These are phyloP conservation scores for Volucella inanis DNA, from an alignment of 2,888 invertebrate genomes.

Conservation along the genomic window DNA sequence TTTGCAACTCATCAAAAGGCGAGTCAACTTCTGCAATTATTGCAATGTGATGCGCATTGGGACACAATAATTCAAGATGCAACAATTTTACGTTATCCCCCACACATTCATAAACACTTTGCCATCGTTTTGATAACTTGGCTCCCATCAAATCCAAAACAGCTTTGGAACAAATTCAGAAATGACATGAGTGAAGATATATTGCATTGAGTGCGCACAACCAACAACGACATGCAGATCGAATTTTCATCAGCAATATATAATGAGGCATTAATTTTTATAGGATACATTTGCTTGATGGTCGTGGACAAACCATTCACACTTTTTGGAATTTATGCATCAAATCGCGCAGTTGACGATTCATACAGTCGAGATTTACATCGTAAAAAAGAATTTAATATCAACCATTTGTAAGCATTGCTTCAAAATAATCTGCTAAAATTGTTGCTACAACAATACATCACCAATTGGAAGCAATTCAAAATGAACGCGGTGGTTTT, in stretches of 20 bases:
- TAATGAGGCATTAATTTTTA: not conserved
- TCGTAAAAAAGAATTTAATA: not conserved
- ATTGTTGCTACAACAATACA: slow-evolving; percentile 2
- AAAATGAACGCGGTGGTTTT: not conserved
- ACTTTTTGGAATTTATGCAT: not conserved
- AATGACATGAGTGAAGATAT: not conserved
- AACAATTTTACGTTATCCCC: too few relatives aligned
- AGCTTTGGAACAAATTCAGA: not conserved
- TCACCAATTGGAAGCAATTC: not conserved
- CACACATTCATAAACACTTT: not conserved
- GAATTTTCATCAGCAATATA: not conserved
- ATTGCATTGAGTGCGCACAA: not conserved
- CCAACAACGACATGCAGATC: not conserved
- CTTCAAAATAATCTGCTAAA: not conserved
- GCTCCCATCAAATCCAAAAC: not conserved
- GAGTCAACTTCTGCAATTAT: too few relatives aligned
- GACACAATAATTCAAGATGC: too few relatives aligned
- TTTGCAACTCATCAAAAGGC: too few relatives aligned
- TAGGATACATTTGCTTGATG: not conserved
- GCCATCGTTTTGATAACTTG: not conserved
- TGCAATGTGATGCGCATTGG: too few relatives aligned
- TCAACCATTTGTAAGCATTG: not conserved
- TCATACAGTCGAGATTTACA: not conserved
- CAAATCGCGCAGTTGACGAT: not conserved
- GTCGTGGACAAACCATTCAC: not conserved